These are phyloP conservation scores for Dynastes hyllus DNA, from an alignment of 2,888 invertebrate species.

Conservation along the genomic window DNA sequence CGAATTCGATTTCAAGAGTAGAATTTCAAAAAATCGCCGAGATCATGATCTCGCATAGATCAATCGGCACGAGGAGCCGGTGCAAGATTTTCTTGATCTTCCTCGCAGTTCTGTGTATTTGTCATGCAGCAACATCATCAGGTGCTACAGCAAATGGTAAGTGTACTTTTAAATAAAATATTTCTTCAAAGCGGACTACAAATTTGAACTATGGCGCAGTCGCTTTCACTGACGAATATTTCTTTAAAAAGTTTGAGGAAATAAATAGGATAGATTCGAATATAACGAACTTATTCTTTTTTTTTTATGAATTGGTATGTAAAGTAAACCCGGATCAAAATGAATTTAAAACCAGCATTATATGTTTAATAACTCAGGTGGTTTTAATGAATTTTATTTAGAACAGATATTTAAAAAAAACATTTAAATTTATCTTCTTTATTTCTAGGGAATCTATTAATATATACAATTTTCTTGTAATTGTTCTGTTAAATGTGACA, in stretches of 20 bases:
- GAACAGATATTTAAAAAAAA: too few species aligned
- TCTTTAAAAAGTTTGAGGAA: not conserved
- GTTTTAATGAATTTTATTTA: too few species aligned
- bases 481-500: too few species aligned
- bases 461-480: too few species aligned
- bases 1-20: not conserved
- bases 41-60: not conserved
- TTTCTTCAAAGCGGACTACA: slow-evolving; percentile 59
- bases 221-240: slow-evolving; percentile 57
- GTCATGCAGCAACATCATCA: slow-evolving; percentile 61
- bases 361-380: too few species aligned
- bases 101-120: slow-evolving; percentile 58
- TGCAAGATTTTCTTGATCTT: slow-evolving; percentile 56
- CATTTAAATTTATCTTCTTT: too few species aligned
- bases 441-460: too few species aligned
- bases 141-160: slow-evolving; percentile 66
- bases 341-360: too few species aligned
- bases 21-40: not conserved
- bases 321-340: too few species aligned
- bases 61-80: slow-evolving; percentile 3
- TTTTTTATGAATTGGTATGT: too few species aligned
- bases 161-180: slow-evolving; percentile 50
- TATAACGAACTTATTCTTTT: too few species aligned
- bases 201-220: slow-evolving; percentile 65
- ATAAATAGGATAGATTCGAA: not conserved